These are phyloP conservation scores for Limonius californicus DNA, from an alignment of 1,140 invertebrate species.

Conservation along the genomic window DNA sequence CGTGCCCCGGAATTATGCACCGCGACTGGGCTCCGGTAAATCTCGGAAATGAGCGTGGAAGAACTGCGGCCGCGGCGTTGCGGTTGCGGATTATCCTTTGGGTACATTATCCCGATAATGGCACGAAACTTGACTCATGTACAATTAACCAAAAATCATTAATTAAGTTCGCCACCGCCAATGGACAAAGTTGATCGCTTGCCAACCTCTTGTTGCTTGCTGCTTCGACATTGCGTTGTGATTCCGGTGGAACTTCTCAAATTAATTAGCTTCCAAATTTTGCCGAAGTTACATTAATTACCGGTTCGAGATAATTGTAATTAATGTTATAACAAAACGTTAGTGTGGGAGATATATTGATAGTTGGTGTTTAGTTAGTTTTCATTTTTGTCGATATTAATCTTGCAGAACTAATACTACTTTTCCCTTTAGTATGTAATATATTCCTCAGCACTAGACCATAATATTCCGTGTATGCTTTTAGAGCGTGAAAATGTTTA, in stretches of 20 bases:
- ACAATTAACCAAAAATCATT: constrained; percentile 1
- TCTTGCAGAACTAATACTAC: no score
- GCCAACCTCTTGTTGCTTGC: constrained; percentile 10
- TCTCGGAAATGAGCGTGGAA: constrained; percentile 24
- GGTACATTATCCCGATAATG: constrained; percentile 14
- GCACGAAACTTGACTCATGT: constrained; percentile 18
- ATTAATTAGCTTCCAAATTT: constrained; percentile 27
- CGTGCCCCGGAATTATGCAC: constrained; percentile 13
- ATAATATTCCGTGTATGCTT: no score
- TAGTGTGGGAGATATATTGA: no score
- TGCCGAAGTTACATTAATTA: background rate
- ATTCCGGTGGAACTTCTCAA: constrained; percentile 17
- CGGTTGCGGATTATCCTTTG: background rate
- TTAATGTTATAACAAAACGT: no score
- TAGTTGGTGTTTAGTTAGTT: no score
- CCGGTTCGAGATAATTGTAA: no score
- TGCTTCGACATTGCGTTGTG: constrained; percentile 6
- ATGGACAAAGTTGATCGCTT: background rate
- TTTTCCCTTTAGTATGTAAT: no score
- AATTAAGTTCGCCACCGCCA: background rate
- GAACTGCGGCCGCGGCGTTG: constrained; percentile 15
- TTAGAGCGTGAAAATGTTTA: no score
- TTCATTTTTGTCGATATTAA: no score
- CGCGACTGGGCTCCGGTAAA: constrained; percentile 22
- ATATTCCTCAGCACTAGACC: no score